Conservation (phyloP, 2,888 invertebrate species). For the Embidobia sp. region DNA sequence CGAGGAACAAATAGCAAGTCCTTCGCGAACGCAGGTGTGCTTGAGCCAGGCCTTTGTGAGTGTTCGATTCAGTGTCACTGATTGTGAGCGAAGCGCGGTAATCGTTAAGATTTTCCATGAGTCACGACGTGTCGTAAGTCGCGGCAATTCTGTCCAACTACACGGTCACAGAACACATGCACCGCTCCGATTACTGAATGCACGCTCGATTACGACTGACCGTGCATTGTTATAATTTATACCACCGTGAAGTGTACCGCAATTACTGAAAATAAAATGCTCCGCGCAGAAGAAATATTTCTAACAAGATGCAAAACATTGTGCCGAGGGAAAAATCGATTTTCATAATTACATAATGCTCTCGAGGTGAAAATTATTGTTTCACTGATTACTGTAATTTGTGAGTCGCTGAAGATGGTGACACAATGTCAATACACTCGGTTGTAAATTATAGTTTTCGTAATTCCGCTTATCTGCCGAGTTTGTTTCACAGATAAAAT, state of each 20-base stretch:
- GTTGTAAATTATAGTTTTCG: slow-evolving; percentile 10
- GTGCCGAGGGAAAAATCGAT: neutral
- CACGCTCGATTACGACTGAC: slow-evolving; percentile 36
- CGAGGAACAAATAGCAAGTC: slow-evolving; percentile 53
- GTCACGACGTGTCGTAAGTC: slow-evolving; percentile 53
- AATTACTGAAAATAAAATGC: slow-evolving; percentile 16
- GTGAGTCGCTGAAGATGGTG: neutral
- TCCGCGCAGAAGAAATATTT: neutral
- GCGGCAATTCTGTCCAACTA: slow-evolving; percentile 21
- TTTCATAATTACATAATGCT: neutral
- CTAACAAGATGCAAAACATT: neutral
- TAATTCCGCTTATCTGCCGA: too few species aligned
- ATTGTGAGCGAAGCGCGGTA: slow-evolving; percentile 49
- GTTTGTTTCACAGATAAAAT: too few species aligned
- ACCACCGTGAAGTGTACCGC: neutral
- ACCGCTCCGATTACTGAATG: slow-evolving; percentile 37
- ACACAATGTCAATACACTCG: slow-evolving; percentile 12
- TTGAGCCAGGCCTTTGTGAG: slow-evolving; percentile 51
- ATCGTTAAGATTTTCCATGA: slow-evolving; percentile 58
- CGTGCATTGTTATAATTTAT: slow-evolving; percentile 21
- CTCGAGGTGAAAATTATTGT: slow-evolving; percentile 39
- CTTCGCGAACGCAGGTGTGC: slow-evolving; percentile 54
- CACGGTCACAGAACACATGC: neutral
- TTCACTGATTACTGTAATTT: slow-evolving; percentile 32
- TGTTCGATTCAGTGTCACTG: slow-evolving; percentile 55